Base-by-base conservation (phyloP, 2,888 invertebrate genomes). In the Platypus cylindrus region DNA sequence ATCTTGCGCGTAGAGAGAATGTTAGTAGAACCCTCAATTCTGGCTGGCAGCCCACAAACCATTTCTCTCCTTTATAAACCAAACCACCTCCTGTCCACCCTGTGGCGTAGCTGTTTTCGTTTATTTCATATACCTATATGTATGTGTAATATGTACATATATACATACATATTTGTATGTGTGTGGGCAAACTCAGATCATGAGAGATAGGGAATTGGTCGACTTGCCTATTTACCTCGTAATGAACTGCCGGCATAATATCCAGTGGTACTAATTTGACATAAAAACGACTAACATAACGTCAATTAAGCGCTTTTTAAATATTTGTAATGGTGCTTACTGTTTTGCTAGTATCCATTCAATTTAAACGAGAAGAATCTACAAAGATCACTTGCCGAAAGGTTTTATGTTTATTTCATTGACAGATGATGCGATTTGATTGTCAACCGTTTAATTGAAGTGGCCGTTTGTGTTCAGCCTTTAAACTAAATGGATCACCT, bases 1-100 rank as follows among this genome's bases (percentile, higher is more conserved):
- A 56, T 57, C 59, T 58, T 57, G 58, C 54, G 55, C 55, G 52
- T 47, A 46, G 48, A 48, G n/a, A n/a, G 55, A 56, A 57, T 56
- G 53, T 54, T 47, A 53, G 45, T n/a, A n/a, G n/a, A n/a, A n/a
- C n/a, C n/a, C n/a, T n/a, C n/a, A n/a, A 18, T 5, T 20, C 14
- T 44, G 44, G 44, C 45, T 34, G 40, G 44, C 45, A 9, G 22
- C n/a, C n/a, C n/a, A n/a, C n/a, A n/a, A n/a, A n/a, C n/a, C n/a
- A n/a, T n/a, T n/a, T n/a, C n/a, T n/a, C n/a, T n/a, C n/a, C n/a
- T n/a, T n/a, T n/a, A n/a, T n/a, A n/a, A n/a, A n/a, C n/a, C n/a
- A n/a, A n/a, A n/a, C n/a, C n/a, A n/a, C n/a, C n/a, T n/a, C n/a
- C n/a, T n/a, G 15, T 31, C 28, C 34, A 31, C 37, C 34, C 27